phyloP scores from a whole-genome alignment of 1,140 invertebrate species.

The Bombus picipes region DNA sequence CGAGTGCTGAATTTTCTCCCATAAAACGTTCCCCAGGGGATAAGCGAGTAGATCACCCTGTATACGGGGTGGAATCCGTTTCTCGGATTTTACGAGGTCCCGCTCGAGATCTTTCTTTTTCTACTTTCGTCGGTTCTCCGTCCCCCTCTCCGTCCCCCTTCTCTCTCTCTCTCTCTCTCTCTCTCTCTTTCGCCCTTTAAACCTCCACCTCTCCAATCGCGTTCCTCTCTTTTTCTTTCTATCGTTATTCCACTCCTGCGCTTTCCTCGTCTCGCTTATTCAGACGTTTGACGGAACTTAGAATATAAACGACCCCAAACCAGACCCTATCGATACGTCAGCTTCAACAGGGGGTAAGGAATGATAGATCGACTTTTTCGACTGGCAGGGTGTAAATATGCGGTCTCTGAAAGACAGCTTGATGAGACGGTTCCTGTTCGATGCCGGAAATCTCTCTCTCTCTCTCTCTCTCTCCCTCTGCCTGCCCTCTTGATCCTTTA shows the following conservation, averaged over 20 bases:
- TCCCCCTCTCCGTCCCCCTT: not conserved
- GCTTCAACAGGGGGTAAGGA: slow-evolving; percentile 61
- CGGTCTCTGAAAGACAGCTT: slow-evolving; percentile 45
- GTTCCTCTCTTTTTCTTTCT: not conserved
- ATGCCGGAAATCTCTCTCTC: not conserved
- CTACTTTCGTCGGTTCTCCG: slow-evolving; percentile 13
- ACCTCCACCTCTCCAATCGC: not conserved
- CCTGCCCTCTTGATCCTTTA: not conserved
- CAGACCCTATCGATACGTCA: slow-evolving; percentile 62
- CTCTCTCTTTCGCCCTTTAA: not conserved
- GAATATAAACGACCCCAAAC: slow-evolving; percentile 71
- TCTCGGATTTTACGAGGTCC: slow-evolving; percentile 67
- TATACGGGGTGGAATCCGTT: slow-evolving; percentile 67
- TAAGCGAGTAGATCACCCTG: slow-evolving; percentile 44
- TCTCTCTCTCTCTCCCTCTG: not conserved
- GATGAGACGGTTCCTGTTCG: slow-evolving; percentile 35
- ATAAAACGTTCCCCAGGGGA: slow-evolving; percentile 63
- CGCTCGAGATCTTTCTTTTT: slow-evolving; percentile 50
- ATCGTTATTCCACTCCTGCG: not conserved
- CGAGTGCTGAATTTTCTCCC: slow-evolving; percentile 63
- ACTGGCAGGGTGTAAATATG: slow-evolving; percentile 63
- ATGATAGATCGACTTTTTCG: slow-evolving; percentile 73
- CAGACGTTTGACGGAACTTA: slow-evolving; percentile 69
- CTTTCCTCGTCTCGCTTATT: slow-evolving; percentile 44
- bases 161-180: not conserved